phyloP scores from a whole-genome alignment of 1,140 invertebrate genomes.

The Orchesella cincta region DNA sequence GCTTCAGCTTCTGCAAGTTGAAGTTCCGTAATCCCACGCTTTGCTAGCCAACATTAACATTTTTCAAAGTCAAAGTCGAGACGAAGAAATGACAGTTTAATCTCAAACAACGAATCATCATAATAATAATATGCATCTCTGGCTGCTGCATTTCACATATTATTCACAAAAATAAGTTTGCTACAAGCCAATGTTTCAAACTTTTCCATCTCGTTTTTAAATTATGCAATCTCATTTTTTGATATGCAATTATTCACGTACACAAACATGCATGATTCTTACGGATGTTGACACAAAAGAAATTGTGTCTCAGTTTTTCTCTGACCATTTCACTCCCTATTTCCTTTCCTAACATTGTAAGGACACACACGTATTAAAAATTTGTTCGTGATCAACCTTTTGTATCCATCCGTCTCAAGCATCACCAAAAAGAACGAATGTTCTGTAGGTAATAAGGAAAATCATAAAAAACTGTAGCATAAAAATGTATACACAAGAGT shows the following conservation, averaged over 20 bases:
- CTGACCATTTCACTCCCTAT: too few species aligned
- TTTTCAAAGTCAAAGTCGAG: not conserved
- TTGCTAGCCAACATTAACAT: not conserved
- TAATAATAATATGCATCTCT: too few species aligned
- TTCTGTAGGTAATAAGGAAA: too few species aligned
- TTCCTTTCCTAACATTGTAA: too few species aligned
- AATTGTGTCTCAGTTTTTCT: too few species aligned
- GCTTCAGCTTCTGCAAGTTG: not conserved
- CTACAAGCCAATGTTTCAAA: not conserved
- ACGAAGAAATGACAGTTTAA: not conserved
- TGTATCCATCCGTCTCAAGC: too few species aligned
- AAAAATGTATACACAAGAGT: not conserved
- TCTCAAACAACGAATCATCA: not conserved
- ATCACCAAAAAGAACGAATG: too few species aligned
- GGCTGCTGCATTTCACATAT: too few species aligned
- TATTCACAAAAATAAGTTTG: too few species aligned
- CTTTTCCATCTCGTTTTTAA: not conserved
- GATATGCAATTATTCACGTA: not conserved
- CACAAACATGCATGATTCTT: not conserved
- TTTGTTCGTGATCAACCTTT: too few species aligned
- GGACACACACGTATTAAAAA: too few species aligned
- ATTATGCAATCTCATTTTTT: not conserved
- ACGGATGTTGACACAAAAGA: not conserved
- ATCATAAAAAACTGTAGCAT: too few species aligned
- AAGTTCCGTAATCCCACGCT: constrained; percentile 6